Percentiles rank a stretch among this genome's conserved stretches.
Evolutionary conservation across 2,888 invertebrate genomes (phyloP).

Genomic region (Tenthredo distinguenda): DNA sequence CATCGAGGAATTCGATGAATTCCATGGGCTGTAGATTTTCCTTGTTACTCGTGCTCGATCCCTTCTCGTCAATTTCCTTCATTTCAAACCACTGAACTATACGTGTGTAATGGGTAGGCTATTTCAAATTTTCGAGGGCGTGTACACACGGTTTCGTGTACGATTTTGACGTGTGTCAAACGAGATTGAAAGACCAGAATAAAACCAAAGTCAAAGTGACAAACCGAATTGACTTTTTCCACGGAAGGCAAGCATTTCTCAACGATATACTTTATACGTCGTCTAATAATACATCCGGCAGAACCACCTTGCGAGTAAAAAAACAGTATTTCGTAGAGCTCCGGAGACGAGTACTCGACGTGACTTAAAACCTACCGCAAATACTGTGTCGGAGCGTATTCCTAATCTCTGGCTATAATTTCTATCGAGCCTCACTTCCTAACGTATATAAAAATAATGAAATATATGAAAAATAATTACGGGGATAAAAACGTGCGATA

Average conservation of each 20-base stretch:
- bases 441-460: background rate
- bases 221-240: slow-evolving; percentile 38
- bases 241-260: slow-evolving; percentile 42
- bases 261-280: slow-evolving; percentile 33
- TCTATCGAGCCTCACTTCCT: background rate
- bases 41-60: slow-evolving; percentile 59
- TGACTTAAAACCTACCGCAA: background rate
- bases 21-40: slow-evolving; percentile 66
- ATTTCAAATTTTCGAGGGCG: background rate
- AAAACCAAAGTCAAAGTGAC: slow-evolving; percentile 18
- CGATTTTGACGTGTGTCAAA: slow-evolving; percentile 6
- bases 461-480: background rate
- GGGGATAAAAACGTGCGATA: background rate
- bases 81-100: slow-evolving; percentile 32
- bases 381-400: background rate
- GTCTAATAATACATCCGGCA: slow-evolving; percentile 35
- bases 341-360: slow-evolving; percentile 49
- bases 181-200: slow-evolving; percentile 28
- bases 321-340: background rate
- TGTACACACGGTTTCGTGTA: background rate
- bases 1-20: slow-evolving; percentile 48
- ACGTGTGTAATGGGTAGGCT: background rate
- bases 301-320: slow-evolving; percentile 30
- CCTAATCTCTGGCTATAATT: background rate
- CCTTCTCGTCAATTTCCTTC: slow-evolving; percentile 40